These are phyloP conservation scores for Drosophila rellima DNA, from an alignment of 2,888 invertebrate genomes.

Conservation along the genomic window DNA sequence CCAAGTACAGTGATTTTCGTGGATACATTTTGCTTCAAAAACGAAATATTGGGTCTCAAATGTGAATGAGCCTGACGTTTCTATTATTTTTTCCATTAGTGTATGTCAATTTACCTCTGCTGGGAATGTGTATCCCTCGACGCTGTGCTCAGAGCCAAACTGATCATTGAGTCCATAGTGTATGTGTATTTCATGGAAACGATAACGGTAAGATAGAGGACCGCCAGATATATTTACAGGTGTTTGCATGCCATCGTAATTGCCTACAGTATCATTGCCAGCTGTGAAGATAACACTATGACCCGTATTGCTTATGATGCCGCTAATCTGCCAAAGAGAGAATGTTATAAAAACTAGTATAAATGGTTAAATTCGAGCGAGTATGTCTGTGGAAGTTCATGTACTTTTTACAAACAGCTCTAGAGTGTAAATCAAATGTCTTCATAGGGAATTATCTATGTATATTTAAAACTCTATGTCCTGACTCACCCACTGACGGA, in stretches of 20 bases:
- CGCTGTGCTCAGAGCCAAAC: constrained; percentile 98
- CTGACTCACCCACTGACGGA: no score
- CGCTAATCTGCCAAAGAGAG: constrained; percentile 90
- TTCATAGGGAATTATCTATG: no score
- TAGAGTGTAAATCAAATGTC: no score
- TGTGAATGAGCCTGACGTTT: no score
- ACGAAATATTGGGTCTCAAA: no score
- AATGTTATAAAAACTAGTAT: not conserved
- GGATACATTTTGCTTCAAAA: no score
- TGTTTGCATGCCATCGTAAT: constrained; percentile 86
- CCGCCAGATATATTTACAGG: constrained; percentile 97
- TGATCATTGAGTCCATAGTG: constrained; percentile 97
- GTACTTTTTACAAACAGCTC: no score
- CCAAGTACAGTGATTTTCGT: no score
- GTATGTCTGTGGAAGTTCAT: no score
- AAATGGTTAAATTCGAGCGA: no score
- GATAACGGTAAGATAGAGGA: constrained; percentile 97
- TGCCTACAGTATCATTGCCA: constrained; percentile 90
- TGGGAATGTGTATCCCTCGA: constrained; percentile 98
- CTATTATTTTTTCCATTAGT: no score
- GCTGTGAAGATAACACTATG: constrained; percentile 97
- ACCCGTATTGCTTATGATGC: constrained; percentile 96
- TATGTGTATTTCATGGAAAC: constrained; percentile 97
- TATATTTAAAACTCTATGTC: no score
- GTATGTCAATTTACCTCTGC: constrained; percentile 96